Evolutionary conservation across 2,888 invertebrate genomes (phyloP).

Genomic region (Caenorhabditis imperialis): DNA sequence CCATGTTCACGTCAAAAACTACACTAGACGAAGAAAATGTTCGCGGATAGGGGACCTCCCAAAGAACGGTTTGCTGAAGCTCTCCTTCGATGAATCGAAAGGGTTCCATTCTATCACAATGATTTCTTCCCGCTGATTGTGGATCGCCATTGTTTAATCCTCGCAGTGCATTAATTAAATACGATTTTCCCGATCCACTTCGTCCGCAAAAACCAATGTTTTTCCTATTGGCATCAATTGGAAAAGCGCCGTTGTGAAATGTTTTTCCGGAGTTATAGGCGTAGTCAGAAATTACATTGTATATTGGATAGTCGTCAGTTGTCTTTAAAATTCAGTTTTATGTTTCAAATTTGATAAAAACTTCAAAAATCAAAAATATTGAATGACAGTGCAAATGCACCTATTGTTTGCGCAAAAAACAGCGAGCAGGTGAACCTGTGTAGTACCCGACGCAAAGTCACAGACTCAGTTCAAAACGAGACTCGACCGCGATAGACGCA

Average conservation of each 20-base stretch:
- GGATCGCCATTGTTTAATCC: constrained; percentile 61
- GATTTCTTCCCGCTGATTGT: constrained; percentile 61
- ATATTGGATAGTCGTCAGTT: constrained; percentile 59
- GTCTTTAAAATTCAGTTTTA: constrained; percentile 2
- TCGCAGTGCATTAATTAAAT: constrained; percentile 63
- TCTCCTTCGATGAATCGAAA: constrained; percentile 67
- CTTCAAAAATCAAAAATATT: too few species aligned
- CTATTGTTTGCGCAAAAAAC: too few species aligned
- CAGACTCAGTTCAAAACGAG: too few species aligned
- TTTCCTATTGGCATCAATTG: constrained; percentile 62
- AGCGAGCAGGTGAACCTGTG: too few species aligned
- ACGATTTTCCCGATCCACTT: constrained; percentile 63
- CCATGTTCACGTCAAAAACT: constrained; percentile 67
- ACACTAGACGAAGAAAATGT: constrained; percentile 56
- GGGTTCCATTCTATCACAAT: constrained; percentile 65
- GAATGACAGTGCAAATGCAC: too few species aligned
- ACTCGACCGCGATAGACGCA: too few species aligned
- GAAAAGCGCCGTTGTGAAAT: constrained; percentile 60
- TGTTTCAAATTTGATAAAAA: background rate
- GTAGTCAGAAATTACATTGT: constrained; percentile 62
- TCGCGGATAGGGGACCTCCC: constrained; percentile 68
- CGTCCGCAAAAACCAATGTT: constrained; percentile 67
- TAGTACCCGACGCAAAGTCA: too few species aligned
- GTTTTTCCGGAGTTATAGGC: constrained; percentile 57
- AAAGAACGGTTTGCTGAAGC: constrained; percentile 61